phyloP scores from a whole-genome alignment of 1,140 invertebrate species.

The Helicoverpa armigera region DNA sequence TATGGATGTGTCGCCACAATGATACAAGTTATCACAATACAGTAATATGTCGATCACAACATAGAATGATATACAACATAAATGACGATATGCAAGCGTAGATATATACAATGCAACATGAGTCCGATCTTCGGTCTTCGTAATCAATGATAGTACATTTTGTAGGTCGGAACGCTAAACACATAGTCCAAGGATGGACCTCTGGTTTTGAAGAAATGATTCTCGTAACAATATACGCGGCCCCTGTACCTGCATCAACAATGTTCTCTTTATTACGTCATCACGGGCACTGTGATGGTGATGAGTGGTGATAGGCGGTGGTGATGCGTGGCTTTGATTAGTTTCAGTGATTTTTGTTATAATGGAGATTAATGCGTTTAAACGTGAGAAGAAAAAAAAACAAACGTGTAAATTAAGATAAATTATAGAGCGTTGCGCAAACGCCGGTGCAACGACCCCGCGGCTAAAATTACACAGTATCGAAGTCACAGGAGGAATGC shows the following conservation, averaged over 20 bases:
- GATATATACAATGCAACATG: slow-evolving; percentile 79
- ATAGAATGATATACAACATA: slow-evolving; percentile 75
- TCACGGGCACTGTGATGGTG: slow-evolving; percentile 52
- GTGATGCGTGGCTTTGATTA: slow-evolving; percentile 1
- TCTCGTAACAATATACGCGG: slow-evolving; percentile 85
- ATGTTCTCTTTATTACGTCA: slow-evolving; percentile 71
- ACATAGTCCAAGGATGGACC: slow-evolving; percentile 82
- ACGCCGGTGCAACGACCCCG: slow-evolving; percentile 74
- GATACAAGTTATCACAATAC: slow-evolving; percentile 80
- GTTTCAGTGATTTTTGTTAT: slow-evolving; percentile 21
- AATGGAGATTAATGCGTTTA: slow-evolving; percentile 43
- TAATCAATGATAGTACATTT: slow-evolving; percentile 83
- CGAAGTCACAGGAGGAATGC: slow-evolving; percentile 65
- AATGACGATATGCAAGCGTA: slow-evolving; percentile 67
- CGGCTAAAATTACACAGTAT: slow-evolving; percentile 72
- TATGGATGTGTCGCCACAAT: slow-evolving; percentile 55
- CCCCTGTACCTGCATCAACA: slow-evolving; percentile 85
- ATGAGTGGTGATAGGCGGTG: slow-evolving; percentile 47
- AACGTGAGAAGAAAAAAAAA: slow-evolving; percentile 43
- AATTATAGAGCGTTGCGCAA: slow-evolving; percentile 66
- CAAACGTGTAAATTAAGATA: slow-evolving; percentile 45
- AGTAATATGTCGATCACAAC: slow-evolving; percentile 75
- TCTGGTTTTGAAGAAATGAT: slow-evolving; percentile 84
- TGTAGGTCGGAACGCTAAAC: slow-evolving; percentile 84
- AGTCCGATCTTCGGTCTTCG: slow-evolving; percentile 60